Base-by-base conservation (phyloP, 1,140 invertebrate species). In the Riptortus pedestris region DNA sequence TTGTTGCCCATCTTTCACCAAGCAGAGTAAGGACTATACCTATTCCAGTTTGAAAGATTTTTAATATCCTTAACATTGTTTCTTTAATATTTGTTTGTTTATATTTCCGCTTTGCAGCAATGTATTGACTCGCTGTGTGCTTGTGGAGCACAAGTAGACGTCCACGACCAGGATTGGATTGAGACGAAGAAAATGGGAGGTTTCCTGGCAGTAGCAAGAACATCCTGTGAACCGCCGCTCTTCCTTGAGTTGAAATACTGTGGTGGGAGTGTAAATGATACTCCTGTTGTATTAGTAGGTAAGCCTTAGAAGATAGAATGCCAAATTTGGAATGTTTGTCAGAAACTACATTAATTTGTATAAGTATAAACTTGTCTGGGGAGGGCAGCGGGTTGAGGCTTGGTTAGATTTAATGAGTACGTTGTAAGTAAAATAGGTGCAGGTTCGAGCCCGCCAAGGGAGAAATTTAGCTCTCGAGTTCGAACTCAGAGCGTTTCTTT, bases 161-260 rank as follows among this genome's bases (percentile, higher is more conserved):
- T 73, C 14, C 67, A 77, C 28, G 78, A 80, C 65, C 71, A 74
- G 61, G 70, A 72, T 14, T 83, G 81, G 82, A 76, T 76, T 26
- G 73, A 80, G 69, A 65, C 70, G 45, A 72, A 77, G 68, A 79
- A 79, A 64, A 82, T 83, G 80, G 75, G 74, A 27, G 71, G 79
- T 1, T 81, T 82, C 67, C 71, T 83, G 5, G 77, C 76, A 43
- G 81, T 83, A 2, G 65, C 79, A 2, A 72, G 75, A 67, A 81
- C 81, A n/a, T 81, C 80, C 3, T 71, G 60, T 18, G 76, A 82
- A 71, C 76, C 77, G 26, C 79, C 79, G 4, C 70, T 75, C 2
- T 81, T 83, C 68, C 66, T 83, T 3, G 81, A 83, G 69, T 69
- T 82, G 14, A 68, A 58, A 9, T 76, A 76, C 66, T 60, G 69